A percentile compares a stretch with the other conserved stretches of the same genome.
These are phyloP conservation scores for Acrobasis suavella DNA, from an alignment of 2,888 invertebrate species.

Conservation along the genomic window DNA sequence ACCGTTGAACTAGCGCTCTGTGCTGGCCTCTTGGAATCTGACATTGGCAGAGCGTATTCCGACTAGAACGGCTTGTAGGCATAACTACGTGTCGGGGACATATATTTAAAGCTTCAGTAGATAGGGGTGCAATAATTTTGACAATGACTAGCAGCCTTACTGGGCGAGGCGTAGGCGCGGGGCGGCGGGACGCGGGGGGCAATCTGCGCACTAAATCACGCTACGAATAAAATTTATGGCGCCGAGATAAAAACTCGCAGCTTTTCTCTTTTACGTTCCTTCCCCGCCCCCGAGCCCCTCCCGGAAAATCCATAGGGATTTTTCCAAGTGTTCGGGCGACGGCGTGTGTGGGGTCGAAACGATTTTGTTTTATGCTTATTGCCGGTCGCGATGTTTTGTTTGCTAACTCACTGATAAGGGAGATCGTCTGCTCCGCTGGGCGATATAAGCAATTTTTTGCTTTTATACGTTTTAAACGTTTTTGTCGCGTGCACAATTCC, in stretches of 20 bases:
- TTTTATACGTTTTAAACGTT: slow-evolving; percentile 33
- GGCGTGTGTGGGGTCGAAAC: slow-evolving; percentile 80
- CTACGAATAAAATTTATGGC: slow-evolving; percentile 84
- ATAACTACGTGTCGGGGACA: slow-evolving; percentile 77
- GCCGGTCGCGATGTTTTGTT: slow-evolving; percentile 79
- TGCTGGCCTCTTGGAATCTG: slow-evolving; percentile 39
- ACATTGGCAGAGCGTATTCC: slow-evolving; percentile 48
- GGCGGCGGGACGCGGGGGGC: slow-evolving; percentile 69
- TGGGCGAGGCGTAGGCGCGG: slow-evolving; percentile 78
- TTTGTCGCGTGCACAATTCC: slow-evolving; percentile 37
- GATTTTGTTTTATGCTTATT: slow-evolving; percentile 83
- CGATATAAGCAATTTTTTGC: slow-evolving; percentile 36
- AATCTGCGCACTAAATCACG: slow-evolving; percentile 84
- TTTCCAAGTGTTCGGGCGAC: slow-evolving; percentile 81
- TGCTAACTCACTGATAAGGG: slow-evolving; percentile 78
- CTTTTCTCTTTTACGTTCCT: slow-evolving; percentile 84
- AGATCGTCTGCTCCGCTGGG: slow-evolving; percentile 67
- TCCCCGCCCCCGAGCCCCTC: slow-evolving; percentile 58
- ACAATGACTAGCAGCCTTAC: slow-evolving; percentile 83
- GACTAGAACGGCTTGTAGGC: slow-evolving; percentile 70
- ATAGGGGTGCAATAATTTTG: slow-evolving; percentile 83
- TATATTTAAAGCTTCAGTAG: slow-evolving; percentile 82
- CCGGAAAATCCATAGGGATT: slow-evolving; percentile 82
- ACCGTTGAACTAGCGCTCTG: slow-evolving; percentile 14
- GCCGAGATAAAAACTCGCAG: slow-evolving; percentile 84